Evolutionary conservation across 1,140 invertebrate species (phyloP).

Genomic region (Rhagoletis pomonella): DNA sequence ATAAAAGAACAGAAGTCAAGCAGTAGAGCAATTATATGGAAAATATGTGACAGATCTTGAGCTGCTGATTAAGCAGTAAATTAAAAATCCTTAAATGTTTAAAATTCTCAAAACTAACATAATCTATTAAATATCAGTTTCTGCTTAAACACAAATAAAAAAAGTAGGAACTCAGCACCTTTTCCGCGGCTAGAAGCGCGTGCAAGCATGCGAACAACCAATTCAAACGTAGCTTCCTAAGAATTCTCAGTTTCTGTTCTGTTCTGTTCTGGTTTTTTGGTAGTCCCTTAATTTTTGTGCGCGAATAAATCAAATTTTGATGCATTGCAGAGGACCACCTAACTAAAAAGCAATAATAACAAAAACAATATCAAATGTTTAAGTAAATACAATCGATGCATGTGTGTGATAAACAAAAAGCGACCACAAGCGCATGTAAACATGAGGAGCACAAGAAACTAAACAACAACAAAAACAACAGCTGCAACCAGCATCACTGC

Average conservation of each 20-base stretch:
- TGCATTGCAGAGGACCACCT: conserved; percentile 35
- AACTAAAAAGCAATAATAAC: conserved; percentile 13
- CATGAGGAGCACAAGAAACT: not conserved
- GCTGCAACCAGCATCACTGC: not conserved
- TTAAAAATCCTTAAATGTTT: not conserved
- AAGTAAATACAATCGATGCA: not conserved
- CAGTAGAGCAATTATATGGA: too few relatives aligned
- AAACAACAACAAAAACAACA: not conserved
- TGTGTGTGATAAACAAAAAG: not conserved
- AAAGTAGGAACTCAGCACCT: conserved; percentile 1
- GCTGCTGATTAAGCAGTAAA: not conserved
- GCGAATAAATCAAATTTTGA: conserved; percentile 52
- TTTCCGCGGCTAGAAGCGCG: not conserved
- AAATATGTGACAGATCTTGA: too few relatives aligned
- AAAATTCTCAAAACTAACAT: conserved; percentile 28
- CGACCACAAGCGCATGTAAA: conserved; percentile 30
- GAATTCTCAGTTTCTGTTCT: not conserved
- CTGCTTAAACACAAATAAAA: conserved; percentile 36
- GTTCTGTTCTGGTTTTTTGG: not conserved
- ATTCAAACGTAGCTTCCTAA: not conserved
- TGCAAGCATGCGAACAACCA: not conserved
- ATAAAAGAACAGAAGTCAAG: too few relatives aligned
- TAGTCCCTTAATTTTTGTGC: conserved; percentile 24
- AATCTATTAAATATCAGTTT: conserved; percentile 34
- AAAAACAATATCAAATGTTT: not conserved